Conservation (phyloP, 92 coral and sea anemone genomes). For the Paragorgia papillata region DNA sequence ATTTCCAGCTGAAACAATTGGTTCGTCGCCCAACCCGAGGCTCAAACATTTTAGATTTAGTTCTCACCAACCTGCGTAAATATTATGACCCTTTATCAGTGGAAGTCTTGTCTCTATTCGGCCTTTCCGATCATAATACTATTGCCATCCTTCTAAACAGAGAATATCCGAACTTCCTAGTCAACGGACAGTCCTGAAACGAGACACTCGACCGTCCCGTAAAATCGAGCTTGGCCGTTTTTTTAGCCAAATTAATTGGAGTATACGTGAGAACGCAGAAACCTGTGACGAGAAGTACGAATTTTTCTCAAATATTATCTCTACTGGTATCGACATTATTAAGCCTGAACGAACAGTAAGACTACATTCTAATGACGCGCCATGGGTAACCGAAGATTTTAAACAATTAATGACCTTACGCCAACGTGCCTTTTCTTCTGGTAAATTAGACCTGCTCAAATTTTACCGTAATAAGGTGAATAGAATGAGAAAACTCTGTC, state of each 20-base stretch:
- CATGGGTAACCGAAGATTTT: conserved; percentile 47
- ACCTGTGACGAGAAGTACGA: too few relatives aligned
- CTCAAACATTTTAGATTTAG: conserved; percentile 10
- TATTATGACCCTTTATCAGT: conserved; percentile 7
- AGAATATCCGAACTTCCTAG: conserved; percentile 21
- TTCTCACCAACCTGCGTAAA: conserved; percentile 12
- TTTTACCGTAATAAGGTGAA: conserved; percentile 44
- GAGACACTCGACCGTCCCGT: conserved; percentile 43
- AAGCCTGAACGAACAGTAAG: conserved; percentile 5
- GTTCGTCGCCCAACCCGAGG: conserved; percentile 16
- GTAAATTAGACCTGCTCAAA: conserved; percentile 3
- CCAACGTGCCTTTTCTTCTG: conserved; percentile 39
- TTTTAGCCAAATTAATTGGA: conserved; percentile 19
- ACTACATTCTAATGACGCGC: conserved; percentile 32
- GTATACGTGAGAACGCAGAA: too few relatives aligned
- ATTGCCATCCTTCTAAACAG: conserved; percentile 8
- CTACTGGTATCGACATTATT: conserved; percentile 10
- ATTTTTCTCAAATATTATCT: too few relatives aligned
- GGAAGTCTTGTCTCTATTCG: conserved; percentile 16
- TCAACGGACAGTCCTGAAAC: conserved; percentile 7
- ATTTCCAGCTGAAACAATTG: conserved; percentile 5
- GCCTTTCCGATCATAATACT: conserved; percentile 20
- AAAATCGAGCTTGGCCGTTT: conserved; percentile 40
- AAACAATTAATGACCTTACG: conserved; percentile 33
- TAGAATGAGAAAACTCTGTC: conserved; percentile 42